phyloP scores from a whole-genome alignment of 2,113 vertebrate species.

The Chionodraco myersi region DNA sequence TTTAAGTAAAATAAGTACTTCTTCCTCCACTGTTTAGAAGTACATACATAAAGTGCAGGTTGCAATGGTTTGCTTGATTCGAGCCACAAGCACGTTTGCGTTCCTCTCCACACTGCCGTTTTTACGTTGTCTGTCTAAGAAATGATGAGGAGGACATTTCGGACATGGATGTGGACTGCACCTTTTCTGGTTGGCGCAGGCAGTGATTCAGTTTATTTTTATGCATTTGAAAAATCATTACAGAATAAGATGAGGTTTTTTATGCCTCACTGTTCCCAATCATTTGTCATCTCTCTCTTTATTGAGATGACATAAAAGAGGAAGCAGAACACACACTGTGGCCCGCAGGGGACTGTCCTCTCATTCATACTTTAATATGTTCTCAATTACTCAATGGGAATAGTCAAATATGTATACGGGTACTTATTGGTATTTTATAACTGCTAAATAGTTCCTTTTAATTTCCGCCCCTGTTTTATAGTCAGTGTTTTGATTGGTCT shows the following conservation, averaged over 20 bases:
- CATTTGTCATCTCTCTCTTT: neutral
- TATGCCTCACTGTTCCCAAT: neutral
- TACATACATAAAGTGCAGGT: neutral
- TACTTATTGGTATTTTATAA: slow-evolving; percentile 4
- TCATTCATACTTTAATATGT: no score
- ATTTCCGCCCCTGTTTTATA: neutral
- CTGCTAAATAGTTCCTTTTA: slow-evolving; percentile 3
- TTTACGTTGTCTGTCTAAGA: neutral
- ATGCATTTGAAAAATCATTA: neutral
- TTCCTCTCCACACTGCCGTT: neutral
- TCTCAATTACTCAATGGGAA: neutral
- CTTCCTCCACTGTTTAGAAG: no score
- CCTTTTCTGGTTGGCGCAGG: no score
- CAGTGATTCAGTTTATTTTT: neutral
- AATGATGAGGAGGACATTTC: no score
- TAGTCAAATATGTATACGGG: neutral
- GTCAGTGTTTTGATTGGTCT: neutral
- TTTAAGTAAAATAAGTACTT: no score
- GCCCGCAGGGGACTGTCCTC: neutral
- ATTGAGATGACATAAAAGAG: neutral
- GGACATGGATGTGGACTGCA: no score
- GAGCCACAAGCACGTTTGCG: slow-evolving; percentile 7
- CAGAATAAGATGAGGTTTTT: slow-evolving; percentile 7
- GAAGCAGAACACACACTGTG: slow-evolving; percentile 4
- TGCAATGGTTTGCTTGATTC: neutral